These are phyloP conservation scores for Erethizon dorsatum DNA, from an alignment of 2,797 vertebrate species.

Conservation along the genomic window DNA sequence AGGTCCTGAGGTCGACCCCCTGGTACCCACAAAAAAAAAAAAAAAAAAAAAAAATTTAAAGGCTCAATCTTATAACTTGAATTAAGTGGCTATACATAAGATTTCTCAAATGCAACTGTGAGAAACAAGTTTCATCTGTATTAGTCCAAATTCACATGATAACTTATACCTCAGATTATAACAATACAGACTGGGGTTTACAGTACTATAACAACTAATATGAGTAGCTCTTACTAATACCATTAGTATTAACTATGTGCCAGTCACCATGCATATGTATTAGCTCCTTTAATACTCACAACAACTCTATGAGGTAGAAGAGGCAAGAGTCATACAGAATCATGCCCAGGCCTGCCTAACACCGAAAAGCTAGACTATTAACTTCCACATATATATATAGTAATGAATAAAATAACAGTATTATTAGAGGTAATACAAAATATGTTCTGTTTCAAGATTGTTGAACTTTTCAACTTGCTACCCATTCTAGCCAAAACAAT, in stretches of 20 bases:
- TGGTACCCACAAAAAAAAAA: too few relatives aligned
- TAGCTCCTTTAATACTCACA: slow-evolving; percentile 20
- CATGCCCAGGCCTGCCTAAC: neutral
- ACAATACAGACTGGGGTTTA: neutral
- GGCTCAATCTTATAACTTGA: neutral
- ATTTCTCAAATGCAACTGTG: slow-evolving; percentile 18
- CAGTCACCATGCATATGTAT: neutral
- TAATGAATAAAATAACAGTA: slow-evolving; percentile 19
- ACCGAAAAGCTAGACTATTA: neutral
- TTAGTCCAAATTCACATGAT: slow-evolving; percentile 28
- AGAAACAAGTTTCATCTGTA: slow-evolving; percentile 39
- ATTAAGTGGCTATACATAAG: neutral
- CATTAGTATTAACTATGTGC: slow-evolving; percentile 23
- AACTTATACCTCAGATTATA: slow-evolving; percentile 31
- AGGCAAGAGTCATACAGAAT: neutral
- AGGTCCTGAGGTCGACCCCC: too few relatives aligned
- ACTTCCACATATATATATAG: neutral
- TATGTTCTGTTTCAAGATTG: neutral
- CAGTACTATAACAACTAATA: neutral
- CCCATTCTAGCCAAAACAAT: neutral
- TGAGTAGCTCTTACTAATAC: slow-evolving; percentile 5
- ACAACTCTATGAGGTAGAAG: neutral
- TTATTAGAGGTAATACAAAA: neutral
- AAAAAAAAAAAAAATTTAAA: neutral
- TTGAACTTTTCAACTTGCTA: slow-evolving; percentile 28